Evolutionary conservation across 2,113 vertebrate genomes (phyloP).

Genomic region (Anser brachyrhynchus): DNA sequence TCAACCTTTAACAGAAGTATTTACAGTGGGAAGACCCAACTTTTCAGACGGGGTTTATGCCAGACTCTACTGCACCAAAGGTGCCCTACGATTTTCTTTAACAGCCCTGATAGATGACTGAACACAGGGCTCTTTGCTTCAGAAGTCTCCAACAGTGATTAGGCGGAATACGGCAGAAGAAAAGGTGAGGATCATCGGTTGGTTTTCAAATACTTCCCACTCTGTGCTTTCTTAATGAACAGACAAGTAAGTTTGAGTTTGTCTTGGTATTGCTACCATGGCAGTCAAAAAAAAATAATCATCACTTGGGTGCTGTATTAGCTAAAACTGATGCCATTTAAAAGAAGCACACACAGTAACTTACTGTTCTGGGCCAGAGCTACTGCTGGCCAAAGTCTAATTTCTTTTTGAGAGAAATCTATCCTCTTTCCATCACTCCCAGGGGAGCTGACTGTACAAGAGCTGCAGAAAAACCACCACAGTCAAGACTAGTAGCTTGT

Average conservation of each 20-base stretch:
- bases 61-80: neutral
- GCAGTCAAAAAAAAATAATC: neutral
- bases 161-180: neutral
- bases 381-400: neutral
- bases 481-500: neutral
- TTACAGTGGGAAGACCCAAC: neutral
- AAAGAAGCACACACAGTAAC: neutral
- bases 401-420: neutral
- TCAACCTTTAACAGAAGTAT: neutral
- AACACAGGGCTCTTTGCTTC: neutral
- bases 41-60: neutral
- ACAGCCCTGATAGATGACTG: fast-evolving
- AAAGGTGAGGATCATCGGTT: neutral
- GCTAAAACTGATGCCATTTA: neutral
- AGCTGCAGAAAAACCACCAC: neutral
- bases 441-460: neutral
- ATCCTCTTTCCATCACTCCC: neutral
- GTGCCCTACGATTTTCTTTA: neutral
- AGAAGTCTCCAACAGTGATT: fast-evolving
- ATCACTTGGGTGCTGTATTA: neutral
- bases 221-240: neutral
- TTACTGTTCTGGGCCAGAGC: neutral
- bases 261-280: neutral
- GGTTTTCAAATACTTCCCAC: neutral
- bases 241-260: neutral